Base-by-base conservation (phyloP, 2,888 invertebrate genomes). In the Conus canariensis region DNA sequence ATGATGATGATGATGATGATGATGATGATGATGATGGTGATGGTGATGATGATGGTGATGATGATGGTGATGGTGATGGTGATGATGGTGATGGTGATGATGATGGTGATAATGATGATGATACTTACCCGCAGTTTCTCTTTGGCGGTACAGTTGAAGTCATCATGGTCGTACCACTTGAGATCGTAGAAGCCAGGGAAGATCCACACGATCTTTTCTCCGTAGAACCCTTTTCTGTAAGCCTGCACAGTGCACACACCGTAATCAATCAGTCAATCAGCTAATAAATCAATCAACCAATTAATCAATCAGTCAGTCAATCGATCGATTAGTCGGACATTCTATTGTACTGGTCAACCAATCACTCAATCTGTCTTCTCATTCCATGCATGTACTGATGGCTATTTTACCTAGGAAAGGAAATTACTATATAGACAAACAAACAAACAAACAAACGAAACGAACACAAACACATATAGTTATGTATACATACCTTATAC, bases 171-270 rank as follows among this genome's bases (percentile, higher is more conserved):
- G 64, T 91, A 86, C 93, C 93, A 92, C 70, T 88, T 80, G 9
- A 87, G 45, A 74, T 91, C 90, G n/a, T 87, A 91, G 85, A 92
- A 92, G 45, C 90, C 91, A 0, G 92, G 91, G 10, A 93, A 58
- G 16, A 93, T 85, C 93, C 93, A 93, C 45, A 92, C 92, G 16
- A 92, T 82, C 45, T 45, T 45, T 19, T 87, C 85, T n/a, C 90
- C 90, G 25, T 90, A 90, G 91, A 92, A 91, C 14, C 85, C 85
- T 16, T 87, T 58, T 1, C 58, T 56, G 60, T 85, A 88, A 7
- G 91, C 90, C 90, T 91, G 77, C 60, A 45, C 45, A 45, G 45
- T 45, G 45, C 45, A 45, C 45, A 45, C 45, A 45, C 45, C 45
- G 45, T 45, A 45, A 45, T 45, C 45, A 45, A 45, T 45, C 45